A percentile compares a stretch with the other conserved stretches of the same genome.
Evolutionary conservation across 2,113 vertebrate genomes (phyloP).

Genomic region (Propithecus coquereli): DNA sequence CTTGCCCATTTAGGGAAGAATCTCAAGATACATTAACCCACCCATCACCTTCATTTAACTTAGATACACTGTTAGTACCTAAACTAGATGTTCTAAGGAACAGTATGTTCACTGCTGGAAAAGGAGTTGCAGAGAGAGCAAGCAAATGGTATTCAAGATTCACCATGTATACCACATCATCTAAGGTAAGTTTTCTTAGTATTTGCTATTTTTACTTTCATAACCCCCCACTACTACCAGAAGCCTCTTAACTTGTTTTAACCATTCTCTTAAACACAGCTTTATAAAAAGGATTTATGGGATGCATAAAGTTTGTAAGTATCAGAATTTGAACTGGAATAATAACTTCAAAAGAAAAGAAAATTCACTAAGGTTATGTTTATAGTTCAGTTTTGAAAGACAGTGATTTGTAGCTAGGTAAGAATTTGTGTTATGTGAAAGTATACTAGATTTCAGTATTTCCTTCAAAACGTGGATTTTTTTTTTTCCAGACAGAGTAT

Average conservation of each 20-base stretch:
- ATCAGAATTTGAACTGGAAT: not conserved
- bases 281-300: not conserved
- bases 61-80: slow-evolving; percentile 93
- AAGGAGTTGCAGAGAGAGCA: slow-evolving; percentile 97
- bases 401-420: slow-evolving; percentile 10
- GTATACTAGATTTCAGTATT: slow-evolving; percentile 10
- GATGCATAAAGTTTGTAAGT: not conserved
- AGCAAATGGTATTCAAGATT: slow-evolving; percentile 96
- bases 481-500: not conserved
- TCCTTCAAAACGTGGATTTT: slow-evolving; percentile 6
- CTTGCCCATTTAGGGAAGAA: slow-evolving; percentile 82
- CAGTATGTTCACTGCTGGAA: slow-evolving; percentile 95
- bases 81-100: slow-evolving; percentile 94
- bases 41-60: slow-evolving; percentile 92
- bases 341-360: slow-evolving; percentile 7
- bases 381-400: slow-evolving; percentile 39
- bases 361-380: not conserved
- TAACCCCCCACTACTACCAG: not conserved
- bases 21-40: slow-evolving; percentile 85
- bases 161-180: slow-evolving; percentile 89
- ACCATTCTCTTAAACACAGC: not conserved
- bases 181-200: slow-evolving; percentile 85
- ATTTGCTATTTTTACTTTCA: not conserved
- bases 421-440: slow-evolving; percentile 1
- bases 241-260: not conserved